These are phyloP conservation scores for Lydus trimaculatus DNA, from an alignment of 2,888 invertebrate species.

Conservation along the genomic window DNA sequence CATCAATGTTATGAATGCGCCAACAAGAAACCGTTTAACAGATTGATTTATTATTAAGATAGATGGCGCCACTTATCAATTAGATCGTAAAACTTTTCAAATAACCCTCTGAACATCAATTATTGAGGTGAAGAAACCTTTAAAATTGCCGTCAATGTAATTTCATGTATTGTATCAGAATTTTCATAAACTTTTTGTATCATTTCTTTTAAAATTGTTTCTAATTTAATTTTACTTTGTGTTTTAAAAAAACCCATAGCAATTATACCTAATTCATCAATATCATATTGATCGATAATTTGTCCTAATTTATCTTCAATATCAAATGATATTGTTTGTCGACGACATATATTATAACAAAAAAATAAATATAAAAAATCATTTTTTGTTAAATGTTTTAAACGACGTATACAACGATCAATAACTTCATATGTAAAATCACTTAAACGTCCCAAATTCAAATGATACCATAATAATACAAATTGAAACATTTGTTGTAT, in stretches of 20 bases:
- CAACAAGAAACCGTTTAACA: no score
- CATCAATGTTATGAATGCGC: no score
- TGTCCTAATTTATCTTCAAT: conserved; percentile 67
- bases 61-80: no score
- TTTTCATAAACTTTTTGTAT: conserved; percentile 62
- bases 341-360: conserved; percentile 68
- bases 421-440: conserved; percentile 66
- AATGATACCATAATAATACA: conserved; percentile 70
- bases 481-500: conserved; percentile 65
- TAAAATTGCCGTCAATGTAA: conserved; percentile 71
- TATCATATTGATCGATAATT: conserved; percentile 64
- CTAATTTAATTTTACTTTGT: conserved; percentile 67
- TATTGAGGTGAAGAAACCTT: no score
- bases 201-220: conserved; percentile 60
- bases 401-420: conserved; percentile 63
- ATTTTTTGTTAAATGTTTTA: conserved; percentile 66
- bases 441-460: conserved; percentile 62
- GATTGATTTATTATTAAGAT: no score
- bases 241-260: conserved; percentile 83
- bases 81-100: no score
- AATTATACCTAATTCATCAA: conserved; percentile 75
- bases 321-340: conserved; percentile 68
- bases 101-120: no score
- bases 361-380: conserved; percentile 75
- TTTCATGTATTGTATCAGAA: conserved; percentile 67